Conservation (phyloP, 2,888 invertebrate species). For the Acanthosepion pharaonis region DNA sequence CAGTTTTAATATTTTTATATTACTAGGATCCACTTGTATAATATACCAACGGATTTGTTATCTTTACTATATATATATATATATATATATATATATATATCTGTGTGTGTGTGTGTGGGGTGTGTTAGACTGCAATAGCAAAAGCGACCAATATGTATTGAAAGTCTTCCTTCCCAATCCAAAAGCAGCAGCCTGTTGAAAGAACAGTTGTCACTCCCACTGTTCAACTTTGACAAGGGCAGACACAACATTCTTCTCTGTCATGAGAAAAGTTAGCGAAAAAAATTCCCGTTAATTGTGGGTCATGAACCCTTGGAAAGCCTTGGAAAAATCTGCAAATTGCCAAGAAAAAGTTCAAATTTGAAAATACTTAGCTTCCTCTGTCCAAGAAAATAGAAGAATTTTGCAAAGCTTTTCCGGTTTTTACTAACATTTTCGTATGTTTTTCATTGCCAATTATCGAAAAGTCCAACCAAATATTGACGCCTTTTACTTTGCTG, state of each 20-base stretch:
- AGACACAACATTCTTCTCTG: neutral
- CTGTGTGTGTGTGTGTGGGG: neutral
- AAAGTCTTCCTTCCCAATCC: neutral
- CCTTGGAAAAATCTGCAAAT: neutral
- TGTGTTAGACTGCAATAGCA: neutral
- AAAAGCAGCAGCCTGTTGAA: neutral
- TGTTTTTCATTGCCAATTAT: neutral
- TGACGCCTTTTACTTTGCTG: neutral
- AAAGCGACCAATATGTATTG: neutral
- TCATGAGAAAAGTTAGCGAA: neutral
- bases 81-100: neutral
- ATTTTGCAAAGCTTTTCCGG: neutral
- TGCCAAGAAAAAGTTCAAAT: neutral
- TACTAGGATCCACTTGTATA: no score
- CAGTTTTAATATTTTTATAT: no score
- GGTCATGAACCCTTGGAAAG: neutral
- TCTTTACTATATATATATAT: no score
- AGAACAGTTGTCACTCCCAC: neutral
- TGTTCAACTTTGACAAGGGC: neutral
- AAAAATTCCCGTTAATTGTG: neutral
- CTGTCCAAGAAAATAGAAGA: neutral
- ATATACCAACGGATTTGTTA: no score
- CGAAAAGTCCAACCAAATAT: neutral
- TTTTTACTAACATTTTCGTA: neutral
- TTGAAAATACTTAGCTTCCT: neutral